These are phyloP conservation scores for Ips typographus DNA, from an alignment of 1,140 invertebrate genomes.

Conservation along the genomic window DNA sequence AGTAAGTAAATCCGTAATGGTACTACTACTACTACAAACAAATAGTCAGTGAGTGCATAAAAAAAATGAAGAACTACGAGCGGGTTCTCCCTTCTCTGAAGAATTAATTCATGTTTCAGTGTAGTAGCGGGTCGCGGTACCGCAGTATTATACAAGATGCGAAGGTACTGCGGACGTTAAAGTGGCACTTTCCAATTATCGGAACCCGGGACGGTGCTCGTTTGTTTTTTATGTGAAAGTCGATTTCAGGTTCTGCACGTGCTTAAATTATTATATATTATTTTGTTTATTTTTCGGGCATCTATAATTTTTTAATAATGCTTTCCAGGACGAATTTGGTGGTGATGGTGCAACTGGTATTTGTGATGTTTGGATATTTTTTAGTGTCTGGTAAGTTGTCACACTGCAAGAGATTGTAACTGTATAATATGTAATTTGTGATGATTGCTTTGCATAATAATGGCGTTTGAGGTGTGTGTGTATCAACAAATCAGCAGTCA, in stretches of 20 bases:
- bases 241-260: slow-evolving; percentile 9
- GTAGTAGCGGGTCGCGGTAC: slow-evolving; percentile 7
- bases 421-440: no score
- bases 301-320: slow-evolving; percentile 1
- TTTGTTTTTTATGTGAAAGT: slow-evolving; percentile 13
- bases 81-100: slow-evolving; percentile 16
- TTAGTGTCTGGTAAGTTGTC: slow-evolving; percentile 16
- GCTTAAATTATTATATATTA: slow-evolving; percentile 9
- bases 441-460: no score
- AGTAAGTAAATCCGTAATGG: no score
- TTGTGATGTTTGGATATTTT: slow-evolving; percentile 21
- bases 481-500: no score
- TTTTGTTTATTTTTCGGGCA: neutral
- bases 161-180: slow-evolving; percentile 17
- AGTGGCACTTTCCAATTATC: slow-evolving; percentile 11
- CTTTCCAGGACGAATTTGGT: slow-evolving; percentile 15
- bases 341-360: neutral
- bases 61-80: slow-evolving; percentile 13
- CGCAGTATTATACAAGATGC: slow-evolving; percentile 15
- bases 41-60: neutral
- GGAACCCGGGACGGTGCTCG: neutral
- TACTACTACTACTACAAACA: no score
- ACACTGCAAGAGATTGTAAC: no score
- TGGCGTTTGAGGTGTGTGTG: no score
- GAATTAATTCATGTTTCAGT: slow-evolving; percentile 2